A percentile compares a stretch with the other conserved stretches of the same genome.
phyloP scores from a whole-genome alignment of 1,140 invertebrate species.

The Schmidtea mediterranea region DNA sequence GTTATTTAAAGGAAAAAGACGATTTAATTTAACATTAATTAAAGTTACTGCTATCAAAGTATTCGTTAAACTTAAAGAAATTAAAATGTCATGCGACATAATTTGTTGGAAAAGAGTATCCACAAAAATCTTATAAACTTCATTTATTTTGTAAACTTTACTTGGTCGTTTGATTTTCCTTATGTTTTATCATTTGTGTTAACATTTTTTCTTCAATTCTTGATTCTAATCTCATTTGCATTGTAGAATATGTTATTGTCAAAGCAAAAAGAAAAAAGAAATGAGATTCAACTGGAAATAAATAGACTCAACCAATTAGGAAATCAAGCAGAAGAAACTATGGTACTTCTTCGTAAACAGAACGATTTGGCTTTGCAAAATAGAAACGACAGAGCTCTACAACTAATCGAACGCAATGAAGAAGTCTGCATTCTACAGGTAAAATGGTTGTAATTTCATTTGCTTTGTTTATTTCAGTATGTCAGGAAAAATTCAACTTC shows the following conservation, averaged over 20 bases:
- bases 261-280: slow-evolving; percentile 20
- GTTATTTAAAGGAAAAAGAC: too few species aligned
- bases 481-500: slow-evolving; percentile 1
- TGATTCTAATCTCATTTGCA: too few species aligned
- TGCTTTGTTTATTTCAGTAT: slow-evolving; percentile 18
- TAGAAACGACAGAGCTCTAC: slow-evolving; percentile 17
- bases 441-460: slow-evolving; percentile 11
- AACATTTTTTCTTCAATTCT: too few species aligned
- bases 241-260: slow-evolving; percentile 6
- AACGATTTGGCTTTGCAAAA: slow-evolving; percentile 22
- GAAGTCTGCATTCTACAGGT: slow-evolving; percentile 27
- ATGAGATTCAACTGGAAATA: slow-evolving; percentile 27
- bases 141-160: too few species aligned
- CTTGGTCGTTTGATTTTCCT: too few species aligned
- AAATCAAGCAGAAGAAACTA: slow-evolving; percentile 24
- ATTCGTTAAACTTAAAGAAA: too few species aligned
- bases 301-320: slow-evolving; percentile 24
- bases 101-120: too few species aligned
- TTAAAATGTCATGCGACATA: too few species aligned
- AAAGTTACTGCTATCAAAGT: too few species aligned
- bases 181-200: too few species aligned
- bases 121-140: too few species aligned
- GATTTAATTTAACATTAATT: too few species aligned
- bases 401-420: slow-evolving; percentile 24
- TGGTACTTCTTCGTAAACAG: slow-evolving; percentile 20